A percentile compares a stretch with the other conserved stretches of the same genome.
These are phyloP conservation scores for Penaeus vannamei DNA, from an alignment of 1,140 invertebrate genomes.

Conservation along the genomic window DNA sequence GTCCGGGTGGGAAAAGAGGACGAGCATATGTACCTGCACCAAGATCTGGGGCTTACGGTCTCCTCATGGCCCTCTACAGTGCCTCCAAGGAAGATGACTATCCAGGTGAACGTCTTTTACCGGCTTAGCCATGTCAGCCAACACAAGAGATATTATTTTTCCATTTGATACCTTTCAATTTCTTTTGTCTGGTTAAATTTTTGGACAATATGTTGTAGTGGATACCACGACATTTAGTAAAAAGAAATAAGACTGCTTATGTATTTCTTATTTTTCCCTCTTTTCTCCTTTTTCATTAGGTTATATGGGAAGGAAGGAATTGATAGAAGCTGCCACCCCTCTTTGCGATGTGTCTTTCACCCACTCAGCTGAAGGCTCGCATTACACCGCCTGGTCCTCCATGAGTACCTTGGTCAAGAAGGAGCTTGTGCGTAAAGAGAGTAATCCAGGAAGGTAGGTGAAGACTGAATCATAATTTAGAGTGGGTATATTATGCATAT, in stretches of 20 bases:
- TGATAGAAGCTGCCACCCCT: slow-evolving; percentile 75
- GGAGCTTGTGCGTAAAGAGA: slow-evolving; percentile 76
- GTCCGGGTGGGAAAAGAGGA: neutral
- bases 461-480: neutral
- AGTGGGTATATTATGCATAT: neutral
- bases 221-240: too few relatives aligned
- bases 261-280: neutral
- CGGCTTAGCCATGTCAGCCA: too few relatives aligned
- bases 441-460: slow-evolving; percentile 76
- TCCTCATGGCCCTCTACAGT: slow-evolving; percentile 34
- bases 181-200: too few relatives aligned
- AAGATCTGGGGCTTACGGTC: slow-evolving; percentile 47
- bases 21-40: slow-evolving; percentile 20
- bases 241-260: neutral
- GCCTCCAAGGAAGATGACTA: slow-evolving; percentile 19
- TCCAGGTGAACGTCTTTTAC: slow-evolving; percentile 7
- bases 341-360: slow-evolving; percentile 79
- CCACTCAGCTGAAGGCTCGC: slow-evolving; percentile 74
- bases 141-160: too few relatives aligned
- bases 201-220: too few relatives aligned
- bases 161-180: too few relatives aligned
- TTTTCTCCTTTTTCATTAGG: slow-evolving; percentile 68
- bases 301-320: slow-evolving; percentile 76
- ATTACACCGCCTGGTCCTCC: slow-evolving; percentile 81
- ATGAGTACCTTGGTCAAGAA: slow-evolving; percentile 79